Conservation (phyloP, 2,888 invertebrate genomes). For the Thera obeliscata region DNA sequence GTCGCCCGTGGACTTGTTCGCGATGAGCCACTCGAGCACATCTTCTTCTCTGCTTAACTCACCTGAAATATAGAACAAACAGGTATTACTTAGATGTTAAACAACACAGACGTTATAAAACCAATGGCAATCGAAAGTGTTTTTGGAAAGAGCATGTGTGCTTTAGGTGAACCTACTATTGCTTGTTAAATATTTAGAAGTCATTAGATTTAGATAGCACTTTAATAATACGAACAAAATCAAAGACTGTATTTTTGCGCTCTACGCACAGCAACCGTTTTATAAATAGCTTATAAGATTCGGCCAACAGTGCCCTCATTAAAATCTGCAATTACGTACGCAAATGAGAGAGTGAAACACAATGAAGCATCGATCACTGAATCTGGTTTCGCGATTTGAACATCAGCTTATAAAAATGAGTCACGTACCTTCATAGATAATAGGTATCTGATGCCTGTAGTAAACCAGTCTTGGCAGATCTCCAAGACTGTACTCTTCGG, state of each 20-base stretch:
- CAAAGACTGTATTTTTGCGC: conserved; percentile 5
- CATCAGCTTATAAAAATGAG: conserved; percentile 63
- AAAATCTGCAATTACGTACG: conserved; percentile 33
- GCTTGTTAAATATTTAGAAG: neutral
- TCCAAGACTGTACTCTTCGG: conserved; percentile 96
- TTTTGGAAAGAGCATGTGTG: neutral
- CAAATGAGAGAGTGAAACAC: conserved; percentile 44
- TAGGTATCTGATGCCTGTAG: conserved; percentile 96
- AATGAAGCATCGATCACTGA: conserved; percentile 47
- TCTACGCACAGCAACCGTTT: conserved; percentile 33
- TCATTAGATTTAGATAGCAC: neutral
- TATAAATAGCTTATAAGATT: conserved; percentile 38
- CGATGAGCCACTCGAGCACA: conserved; percentile 96
- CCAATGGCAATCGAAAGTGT: neutral
- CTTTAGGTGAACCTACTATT: neutral
- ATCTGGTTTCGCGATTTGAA: conserved; percentile 57
- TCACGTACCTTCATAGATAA: conserved; percentile 94
- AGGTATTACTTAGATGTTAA: neutral
- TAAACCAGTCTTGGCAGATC: conserved; percentile 94
- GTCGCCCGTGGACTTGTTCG: conserved; percentile 96
- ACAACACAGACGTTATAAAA: neutral
- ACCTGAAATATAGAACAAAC: conserved; percentile 72
- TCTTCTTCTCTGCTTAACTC: conserved; percentile 96
- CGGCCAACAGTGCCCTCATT: conserved; percentile 39
- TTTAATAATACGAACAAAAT: neutral